Percentiles rank a stretch among this genome's conserved stretches.
phyloP scores from a whole-genome alignment of 2,797 vertebrate species.

The Chromobotia macracanthus region DNA sequence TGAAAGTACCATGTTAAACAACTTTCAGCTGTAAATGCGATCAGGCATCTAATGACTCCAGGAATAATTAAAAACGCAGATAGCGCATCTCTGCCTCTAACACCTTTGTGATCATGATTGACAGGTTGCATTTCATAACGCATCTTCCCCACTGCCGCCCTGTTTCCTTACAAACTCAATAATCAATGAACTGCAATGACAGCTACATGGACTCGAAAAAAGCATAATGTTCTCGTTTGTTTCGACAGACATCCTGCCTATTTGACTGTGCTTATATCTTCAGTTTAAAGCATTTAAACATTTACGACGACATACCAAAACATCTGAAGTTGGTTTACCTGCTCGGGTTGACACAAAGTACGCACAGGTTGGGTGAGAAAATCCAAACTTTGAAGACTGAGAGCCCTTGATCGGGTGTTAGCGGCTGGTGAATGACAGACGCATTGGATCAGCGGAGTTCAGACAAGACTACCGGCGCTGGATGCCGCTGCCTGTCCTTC shows the following conservation, averaged over 20 bases:
- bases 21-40: constrained; percentile 22
- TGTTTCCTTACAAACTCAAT: constrained; percentile 10
- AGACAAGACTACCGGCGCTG: constrained; percentile 52
- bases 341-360: constrained; percentile 48
- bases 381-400: constrained; percentile 55
- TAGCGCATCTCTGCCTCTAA: background rate
- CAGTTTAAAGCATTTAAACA: background rate
- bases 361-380: constrained; percentile 13
- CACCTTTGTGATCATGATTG: background rate
- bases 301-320: background rate
- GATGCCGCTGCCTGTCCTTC: constrained; percentile 35
- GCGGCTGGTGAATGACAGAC: constrained; percentile 25
- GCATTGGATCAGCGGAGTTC: constrained; percentile 42
- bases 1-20: constrained; percentile 3
- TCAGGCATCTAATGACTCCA: constrained; percentile 2
- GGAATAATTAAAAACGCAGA: constrained; percentile 5
- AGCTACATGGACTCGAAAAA: background rate
- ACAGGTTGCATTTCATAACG: background rate
- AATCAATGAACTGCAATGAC: constrained; percentile 6
- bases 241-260: constrained; percentile 9
- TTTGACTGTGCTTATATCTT: background rate
- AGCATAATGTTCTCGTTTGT: background rate
- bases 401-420: constrained; percentile 32
- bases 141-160: background rate
- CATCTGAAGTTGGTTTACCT: constrained; percentile 55